Evolutionary conservation across 1,140 invertebrate species (phyloP).

Genomic region (Dreissena rostriformis): DNA sequence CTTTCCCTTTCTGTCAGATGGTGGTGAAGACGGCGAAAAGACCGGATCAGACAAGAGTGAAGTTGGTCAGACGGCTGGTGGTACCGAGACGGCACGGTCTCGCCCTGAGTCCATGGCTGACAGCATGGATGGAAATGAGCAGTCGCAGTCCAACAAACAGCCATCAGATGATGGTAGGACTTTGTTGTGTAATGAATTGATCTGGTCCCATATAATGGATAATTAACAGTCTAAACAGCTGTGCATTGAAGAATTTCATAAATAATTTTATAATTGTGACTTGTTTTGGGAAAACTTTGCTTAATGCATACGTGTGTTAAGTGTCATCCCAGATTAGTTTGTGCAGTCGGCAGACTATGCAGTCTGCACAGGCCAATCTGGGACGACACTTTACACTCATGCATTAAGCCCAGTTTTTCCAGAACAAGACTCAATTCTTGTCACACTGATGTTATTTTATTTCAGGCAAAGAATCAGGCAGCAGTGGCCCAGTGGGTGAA

Average conservation of each 20-base stretch:
- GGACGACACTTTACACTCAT: neutral
- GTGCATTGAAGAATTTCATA: too few species aligned
- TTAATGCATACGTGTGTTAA: too few species aligned
- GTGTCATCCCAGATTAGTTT: too few species aligned
- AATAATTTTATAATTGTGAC: too few species aligned
- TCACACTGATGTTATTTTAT: neutral
- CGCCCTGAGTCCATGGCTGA: constrained; percentile 53
- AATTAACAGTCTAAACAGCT: neutral
- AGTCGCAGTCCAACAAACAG: constrained; percentile 37
- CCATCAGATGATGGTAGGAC: constrained; percentile 47
- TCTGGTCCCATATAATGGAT: neutral
- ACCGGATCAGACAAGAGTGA: constrained; percentile 63
- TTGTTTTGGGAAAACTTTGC: too few species aligned
- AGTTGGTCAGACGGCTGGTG: constrained; percentile 33
- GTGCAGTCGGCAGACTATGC: too few species aligned
- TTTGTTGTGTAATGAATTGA: neutral
- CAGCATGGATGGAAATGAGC: constrained; percentile 32
- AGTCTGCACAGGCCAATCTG: neutral
- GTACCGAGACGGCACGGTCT: constrained; percentile 52
- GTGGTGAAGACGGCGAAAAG: constrained; percentile 55
- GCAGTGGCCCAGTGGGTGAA: constrained; percentile 77
- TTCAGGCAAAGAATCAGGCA: constrained; percentile 60
- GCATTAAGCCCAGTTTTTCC: neutral
- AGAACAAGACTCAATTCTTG: too few species aligned
- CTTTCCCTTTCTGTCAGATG: constrained; percentile 2